These are phyloP conservation scores for Eleutherodactylus coqui DNA, from an alignment of 2,797 vertebrate species.

Conservation along the genomic window DNA sequence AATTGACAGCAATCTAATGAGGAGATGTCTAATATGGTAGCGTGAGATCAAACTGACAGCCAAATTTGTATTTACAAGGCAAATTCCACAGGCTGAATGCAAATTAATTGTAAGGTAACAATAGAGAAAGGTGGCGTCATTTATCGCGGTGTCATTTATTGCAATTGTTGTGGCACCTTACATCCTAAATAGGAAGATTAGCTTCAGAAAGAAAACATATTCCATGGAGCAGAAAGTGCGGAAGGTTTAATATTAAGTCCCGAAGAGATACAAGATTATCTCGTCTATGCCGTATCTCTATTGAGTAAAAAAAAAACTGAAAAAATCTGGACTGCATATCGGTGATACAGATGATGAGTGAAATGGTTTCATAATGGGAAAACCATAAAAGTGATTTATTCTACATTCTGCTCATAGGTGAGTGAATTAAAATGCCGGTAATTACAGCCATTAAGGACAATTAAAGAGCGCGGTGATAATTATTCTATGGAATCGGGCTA, in stretches of 20 bases:
- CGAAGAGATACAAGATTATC: background rate
- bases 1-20: conserved; percentile 16
- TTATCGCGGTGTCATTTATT: background rate
- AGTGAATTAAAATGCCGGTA: conserved; percentile 23
- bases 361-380: background rate
- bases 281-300: background rate
- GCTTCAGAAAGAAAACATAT: background rate
- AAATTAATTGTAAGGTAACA: conserved; percentile 23
- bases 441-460: background rate
- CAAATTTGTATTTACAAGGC: conserved; percentile 30
- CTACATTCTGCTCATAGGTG: background rate
- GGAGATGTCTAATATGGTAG: background rate
- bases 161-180: background rate
- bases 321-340: background rate
- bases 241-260: background rate
- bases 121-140: background rate
- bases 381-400: background rate
- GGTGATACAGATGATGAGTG: background rate
- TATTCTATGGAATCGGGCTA: background rate
- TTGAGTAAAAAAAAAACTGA: background rate
- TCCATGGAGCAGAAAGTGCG: background rate
- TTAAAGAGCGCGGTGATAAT: background rate
- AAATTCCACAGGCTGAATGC: conserved; percentile 11
- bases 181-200: background rate
- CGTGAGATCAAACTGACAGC: conserved; percentile 33